Evolutionary conservation across 2,113 vertebrate genomes (phyloP).

Genomic region (Notarius lentiginosus): DNA sequence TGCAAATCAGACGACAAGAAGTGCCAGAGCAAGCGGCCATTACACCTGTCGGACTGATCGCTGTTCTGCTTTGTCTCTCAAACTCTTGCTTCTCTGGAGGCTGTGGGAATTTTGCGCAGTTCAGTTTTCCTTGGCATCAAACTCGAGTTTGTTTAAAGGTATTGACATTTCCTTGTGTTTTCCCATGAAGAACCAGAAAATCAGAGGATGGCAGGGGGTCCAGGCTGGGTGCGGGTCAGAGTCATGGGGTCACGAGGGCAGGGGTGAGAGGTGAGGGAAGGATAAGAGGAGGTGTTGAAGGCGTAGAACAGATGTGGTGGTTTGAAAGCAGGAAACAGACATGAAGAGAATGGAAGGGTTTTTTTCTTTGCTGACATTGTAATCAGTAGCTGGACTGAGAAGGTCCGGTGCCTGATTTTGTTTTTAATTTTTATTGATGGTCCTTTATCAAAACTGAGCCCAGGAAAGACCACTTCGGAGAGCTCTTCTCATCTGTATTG

Average conservation of each 20-base stretch:
- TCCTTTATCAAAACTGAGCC: not conserved
- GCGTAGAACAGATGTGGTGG: slow-evolving; percentile 64
- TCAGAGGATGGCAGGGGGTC: slow-evolving; percentile 64
- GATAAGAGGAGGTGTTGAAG: slow-evolving; percentile 57
- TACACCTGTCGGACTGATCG: slow-evolving; percentile 52
- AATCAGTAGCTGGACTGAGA: not conserved
- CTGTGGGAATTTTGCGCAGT: not conserved
- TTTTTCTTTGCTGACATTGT: not conserved
- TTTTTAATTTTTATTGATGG: not conserved
- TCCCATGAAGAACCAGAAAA: slow-evolving; percentile 72
- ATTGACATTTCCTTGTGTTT: slow-evolving; percentile 38
- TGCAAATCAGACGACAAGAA: slow-evolving; percentile 35
- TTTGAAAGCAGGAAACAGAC: slow-evolving; percentile 58
- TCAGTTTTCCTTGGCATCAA: not conserved
- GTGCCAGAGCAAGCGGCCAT: slow-evolving; percentile 43
- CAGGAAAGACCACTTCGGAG: not conserved
- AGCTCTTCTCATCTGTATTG: not conserved
- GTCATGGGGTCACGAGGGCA: slow-evolving; percentile 49
- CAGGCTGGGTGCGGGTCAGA: slow-evolving; percentile 58
- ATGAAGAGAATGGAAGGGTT: not conserved
- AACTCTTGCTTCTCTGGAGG: not conserved
- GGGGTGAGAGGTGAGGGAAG: slow-evolving; percentile 56
- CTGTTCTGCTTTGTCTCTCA: not conserved
- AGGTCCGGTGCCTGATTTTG: not conserved
- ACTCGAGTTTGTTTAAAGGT: not conserved